Percentiles rank a stretch among this genome's conserved stretches.
Conservation (phyloP, 2,113 vertebrate genomes). For the Dicerorhinus sumatrensis region DNA sequence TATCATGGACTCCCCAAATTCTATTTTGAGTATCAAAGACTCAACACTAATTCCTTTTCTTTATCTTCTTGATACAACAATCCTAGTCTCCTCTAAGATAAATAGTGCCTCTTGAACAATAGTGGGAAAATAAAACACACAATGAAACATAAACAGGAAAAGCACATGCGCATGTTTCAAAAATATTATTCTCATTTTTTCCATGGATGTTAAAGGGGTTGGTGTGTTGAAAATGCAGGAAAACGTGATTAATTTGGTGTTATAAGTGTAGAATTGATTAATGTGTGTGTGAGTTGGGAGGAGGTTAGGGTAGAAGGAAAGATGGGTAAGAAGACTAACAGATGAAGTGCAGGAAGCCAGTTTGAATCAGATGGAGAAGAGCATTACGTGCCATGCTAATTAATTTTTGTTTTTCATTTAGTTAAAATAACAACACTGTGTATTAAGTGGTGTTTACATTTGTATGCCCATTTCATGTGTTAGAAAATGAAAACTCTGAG, state of each 20-base stretch:
- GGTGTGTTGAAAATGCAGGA: not conserved
- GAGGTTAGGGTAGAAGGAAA: not conserved
- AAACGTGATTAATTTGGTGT: not conserved
- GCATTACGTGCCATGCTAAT: not conserved
- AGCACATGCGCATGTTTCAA: not conserved
- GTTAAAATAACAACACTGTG: not conserved
- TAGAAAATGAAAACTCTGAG: not conserved
- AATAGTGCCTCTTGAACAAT: not conserved
- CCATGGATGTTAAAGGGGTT: not conserved
- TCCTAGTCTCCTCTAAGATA: not conserved
- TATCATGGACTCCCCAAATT: not conserved
- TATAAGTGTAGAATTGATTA: not conserved
- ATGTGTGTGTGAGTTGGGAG: not conserved
- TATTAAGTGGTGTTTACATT: not conserved
- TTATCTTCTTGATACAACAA: not conserved
- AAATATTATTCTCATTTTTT: slow-evolving; percentile 9
- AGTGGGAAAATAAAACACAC: not conserved
- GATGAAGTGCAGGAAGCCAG: not conserved
- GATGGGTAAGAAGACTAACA: not conserved
- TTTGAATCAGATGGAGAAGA: not conserved
- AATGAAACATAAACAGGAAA: not conserved
- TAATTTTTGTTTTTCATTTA: not conserved
- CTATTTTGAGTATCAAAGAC: not conserved
- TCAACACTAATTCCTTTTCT: not conserved
- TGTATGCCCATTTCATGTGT: not conserved